Percentiles rank a stretch among this genome's conserved stretches.
These are phyloP conservation scores for Orcinus orca DNA, from an alignment of 2,113 vertebrate genomes.

Conservation along the genomic window DNA sequence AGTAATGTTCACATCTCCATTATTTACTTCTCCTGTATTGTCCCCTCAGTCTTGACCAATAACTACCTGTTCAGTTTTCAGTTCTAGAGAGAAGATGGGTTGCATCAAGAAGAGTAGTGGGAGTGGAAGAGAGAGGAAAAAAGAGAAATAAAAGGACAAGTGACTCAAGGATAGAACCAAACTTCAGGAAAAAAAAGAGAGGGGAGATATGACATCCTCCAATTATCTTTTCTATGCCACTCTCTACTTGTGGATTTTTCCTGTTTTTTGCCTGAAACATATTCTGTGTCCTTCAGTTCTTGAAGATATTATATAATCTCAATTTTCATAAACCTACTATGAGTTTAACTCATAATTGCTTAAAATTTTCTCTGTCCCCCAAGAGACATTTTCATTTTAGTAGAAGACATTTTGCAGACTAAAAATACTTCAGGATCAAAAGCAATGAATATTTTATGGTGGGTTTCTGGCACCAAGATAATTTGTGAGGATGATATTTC, in stretches of 20 bases:
- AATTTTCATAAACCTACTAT: constrained; percentile 53
- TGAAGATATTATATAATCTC: constrained; percentile 17
- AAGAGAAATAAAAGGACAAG: background rate
- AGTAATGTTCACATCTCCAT: background rate
- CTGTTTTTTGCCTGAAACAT: background rate
- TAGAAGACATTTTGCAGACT: constrained; percentile 50
- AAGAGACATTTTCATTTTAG: constrained; percentile 54
- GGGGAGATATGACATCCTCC: background rate
- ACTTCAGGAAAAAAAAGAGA: background rate
- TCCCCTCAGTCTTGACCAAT: background rate
- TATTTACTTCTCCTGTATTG: background rate
- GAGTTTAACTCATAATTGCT: constrained; percentile 51
- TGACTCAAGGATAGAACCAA: background rate
- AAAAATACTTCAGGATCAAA: constrained; percentile 61
- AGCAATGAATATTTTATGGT: constrained; percentile 64
- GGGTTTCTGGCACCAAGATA: constrained; percentile 34
- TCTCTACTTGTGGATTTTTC: background rate
- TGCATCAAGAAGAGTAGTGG: background rate
- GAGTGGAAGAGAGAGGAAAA: background rate
- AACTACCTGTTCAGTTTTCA: background rate
- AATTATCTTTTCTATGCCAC: background rate
- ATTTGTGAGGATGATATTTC: background rate
- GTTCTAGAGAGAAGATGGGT: background rate
- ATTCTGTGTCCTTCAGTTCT: constrained; percentile 31
- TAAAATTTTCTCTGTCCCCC: constrained; percentile 47